Conservation (phyloP, 2,113 vertebrate species). For the Falcunculus frontatus region DNA sequence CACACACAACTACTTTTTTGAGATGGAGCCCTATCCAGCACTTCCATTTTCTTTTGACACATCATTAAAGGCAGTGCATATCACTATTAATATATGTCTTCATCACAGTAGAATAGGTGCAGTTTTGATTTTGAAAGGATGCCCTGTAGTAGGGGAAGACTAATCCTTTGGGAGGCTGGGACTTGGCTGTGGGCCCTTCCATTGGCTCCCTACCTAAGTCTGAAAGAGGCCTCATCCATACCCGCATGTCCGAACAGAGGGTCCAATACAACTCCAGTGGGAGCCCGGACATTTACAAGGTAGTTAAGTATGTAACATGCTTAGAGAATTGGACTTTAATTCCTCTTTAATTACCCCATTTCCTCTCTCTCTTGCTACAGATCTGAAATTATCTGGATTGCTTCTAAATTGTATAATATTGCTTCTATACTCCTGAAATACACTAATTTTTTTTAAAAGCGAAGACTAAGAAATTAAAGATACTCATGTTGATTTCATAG, state of each 20-base stretch:
- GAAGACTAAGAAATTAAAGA: neutral
- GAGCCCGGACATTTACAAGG: neutral
- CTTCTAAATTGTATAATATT: neutral
- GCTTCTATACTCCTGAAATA: neutral
- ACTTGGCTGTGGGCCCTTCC: neutral
- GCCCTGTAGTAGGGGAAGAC: neutral
- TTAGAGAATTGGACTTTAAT: neutral
- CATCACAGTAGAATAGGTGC: neutral
- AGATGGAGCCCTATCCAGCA: neutral
- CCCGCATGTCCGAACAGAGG: rapidly evolving
- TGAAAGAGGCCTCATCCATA: neutral
- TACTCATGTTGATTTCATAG: neutral
- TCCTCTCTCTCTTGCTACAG: neutral
- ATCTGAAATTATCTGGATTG: neutral
- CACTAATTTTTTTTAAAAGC: neutral
- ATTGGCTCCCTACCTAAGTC: neutral
- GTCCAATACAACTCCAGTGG: neutral
- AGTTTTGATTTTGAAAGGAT: neutral
- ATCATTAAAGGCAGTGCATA: neutral
- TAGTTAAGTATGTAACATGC: neutral
- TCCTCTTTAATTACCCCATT: neutral
- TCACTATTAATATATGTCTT: neutral
- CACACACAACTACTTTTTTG: neutral
- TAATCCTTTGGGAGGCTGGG: neutral
- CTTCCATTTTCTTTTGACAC: neutral